Conservation (phyloP, 2,797 vertebrate species). For the Podarcis siculus region DNA sequence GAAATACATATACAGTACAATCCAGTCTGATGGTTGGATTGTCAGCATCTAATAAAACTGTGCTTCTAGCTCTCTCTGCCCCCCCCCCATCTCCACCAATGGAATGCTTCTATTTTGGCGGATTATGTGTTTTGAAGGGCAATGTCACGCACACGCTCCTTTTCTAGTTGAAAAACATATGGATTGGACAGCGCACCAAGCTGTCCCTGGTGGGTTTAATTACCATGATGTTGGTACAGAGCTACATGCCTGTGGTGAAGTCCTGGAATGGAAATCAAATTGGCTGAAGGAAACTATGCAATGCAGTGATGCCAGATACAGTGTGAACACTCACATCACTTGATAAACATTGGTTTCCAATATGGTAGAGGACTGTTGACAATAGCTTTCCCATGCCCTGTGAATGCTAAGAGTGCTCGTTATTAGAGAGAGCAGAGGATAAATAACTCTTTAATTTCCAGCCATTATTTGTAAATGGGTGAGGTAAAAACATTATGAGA, state of each 20-base stretch:
- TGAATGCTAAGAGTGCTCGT: conserved; percentile 11
- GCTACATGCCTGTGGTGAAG: neutral
- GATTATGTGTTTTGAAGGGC: rapidly evolving
- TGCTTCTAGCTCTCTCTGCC: neutral
- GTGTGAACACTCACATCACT: neutral
- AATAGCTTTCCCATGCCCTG: conserved; percentile 1
- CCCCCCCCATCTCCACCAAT: neutral
- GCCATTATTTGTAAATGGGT: conserved; percentile 11
- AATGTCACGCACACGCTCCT: rapidly evolving
- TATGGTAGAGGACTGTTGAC: conserved; percentile 14
- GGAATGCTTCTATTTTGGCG: rapidly evolving
- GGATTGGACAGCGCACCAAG: neutral
- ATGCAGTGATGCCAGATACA: conserved; percentile 9
- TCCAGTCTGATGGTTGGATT: too few relatives aligned
- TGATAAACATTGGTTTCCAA: neutral
- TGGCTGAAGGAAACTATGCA: neutral
- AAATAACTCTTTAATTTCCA: neutral
- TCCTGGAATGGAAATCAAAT: conserved; percentile 1
- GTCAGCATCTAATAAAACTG: neutral
- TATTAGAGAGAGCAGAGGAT: conserved; percentile 13
- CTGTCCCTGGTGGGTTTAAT: conserved; percentile 17
- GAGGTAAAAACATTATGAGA: conserved; percentile 17
- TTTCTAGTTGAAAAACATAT: neutral
- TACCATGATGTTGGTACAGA: neutral
- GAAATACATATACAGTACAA: too few relatives aligned